Conservation (phyloP, 2,113 vertebrate species). For the Eurystomus gularis region DNA sequence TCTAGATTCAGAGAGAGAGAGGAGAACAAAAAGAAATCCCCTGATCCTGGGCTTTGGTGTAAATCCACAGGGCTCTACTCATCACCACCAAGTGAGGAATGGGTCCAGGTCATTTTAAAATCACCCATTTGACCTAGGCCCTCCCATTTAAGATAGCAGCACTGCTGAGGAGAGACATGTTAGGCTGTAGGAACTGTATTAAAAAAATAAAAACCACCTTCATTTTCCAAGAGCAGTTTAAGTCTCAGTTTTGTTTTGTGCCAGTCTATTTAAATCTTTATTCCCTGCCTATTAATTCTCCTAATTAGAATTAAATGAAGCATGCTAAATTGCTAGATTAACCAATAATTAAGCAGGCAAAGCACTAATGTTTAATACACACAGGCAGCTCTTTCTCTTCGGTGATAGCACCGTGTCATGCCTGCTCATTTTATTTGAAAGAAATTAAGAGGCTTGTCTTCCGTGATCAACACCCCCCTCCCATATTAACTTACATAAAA, state of each 20-base stretch:
- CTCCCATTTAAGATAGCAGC: neutral
- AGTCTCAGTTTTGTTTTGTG: slow-evolving; percentile 73
- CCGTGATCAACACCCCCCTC: slow-evolving; percentile 28
- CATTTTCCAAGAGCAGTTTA: slow-evolving; percentile 39
- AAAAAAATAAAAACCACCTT: neutral
- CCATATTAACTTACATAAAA: slow-evolving; percentile 53
- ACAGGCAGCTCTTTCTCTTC: slow-evolving; percentile 71
- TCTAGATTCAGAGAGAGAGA: neutral
- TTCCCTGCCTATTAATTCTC: slow-evolving; percentile 86
- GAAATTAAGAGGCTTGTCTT: slow-evolving; percentile 68
- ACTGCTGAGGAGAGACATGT: neutral
- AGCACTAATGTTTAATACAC: slow-evolving; percentile 74
- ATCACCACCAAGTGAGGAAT: neutral
- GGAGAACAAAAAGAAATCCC: neutral
- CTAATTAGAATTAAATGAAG: slow-evolving; percentile 90
- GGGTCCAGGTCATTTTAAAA: neutral
- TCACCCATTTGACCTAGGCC: neutral
- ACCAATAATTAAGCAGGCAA: slow-evolving; percentile 86
- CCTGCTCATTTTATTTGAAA: slow-evolving; percentile 69
- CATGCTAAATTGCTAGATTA: slow-evolving; percentile 87
- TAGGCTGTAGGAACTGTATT: neutral
- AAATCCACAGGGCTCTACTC: neutral
- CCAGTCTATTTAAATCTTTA: slow-evolving; percentile 79
- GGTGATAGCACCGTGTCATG: slow-evolving; percentile 65
- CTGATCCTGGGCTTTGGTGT: neutral